A percentile compares a stretch with the other conserved stretches of the same genome.
These are phyloP conservation scores for Hymenopus coronatus DNA, from an alignment of 2,888 invertebrate species.

Conservation along the genomic window DNA sequence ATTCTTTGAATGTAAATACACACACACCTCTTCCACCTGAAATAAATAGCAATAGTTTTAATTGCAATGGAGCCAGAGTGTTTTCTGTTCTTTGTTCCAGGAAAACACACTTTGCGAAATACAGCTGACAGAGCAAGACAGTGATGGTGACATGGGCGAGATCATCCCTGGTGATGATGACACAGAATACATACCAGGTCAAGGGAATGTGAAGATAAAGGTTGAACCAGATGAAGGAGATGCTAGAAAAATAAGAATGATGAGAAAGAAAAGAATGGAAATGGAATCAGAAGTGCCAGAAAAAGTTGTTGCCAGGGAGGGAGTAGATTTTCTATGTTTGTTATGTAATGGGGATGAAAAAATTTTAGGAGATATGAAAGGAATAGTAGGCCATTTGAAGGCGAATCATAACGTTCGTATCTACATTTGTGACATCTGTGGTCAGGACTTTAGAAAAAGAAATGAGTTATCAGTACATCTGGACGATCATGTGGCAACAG, in stretches of 20 bases:
- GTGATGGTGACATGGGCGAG: constrained; percentile 28
- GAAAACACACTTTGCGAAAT: constrained; percentile 25
- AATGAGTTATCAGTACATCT: constrained; percentile 62
- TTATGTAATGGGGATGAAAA: constrained; percentile 50
- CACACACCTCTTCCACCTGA: too few relatives aligned
- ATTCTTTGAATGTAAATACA: too few relatives aligned
- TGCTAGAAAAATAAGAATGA: constrained; percentile 32
- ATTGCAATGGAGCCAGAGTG: too few relatives aligned
- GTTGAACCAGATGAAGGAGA: constrained; percentile 42
- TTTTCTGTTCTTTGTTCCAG: constrained; percentile 13
- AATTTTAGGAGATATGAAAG: constrained; percentile 54
- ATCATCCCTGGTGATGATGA: constrained; percentile 40
- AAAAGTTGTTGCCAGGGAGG: constrained; percentile 37
- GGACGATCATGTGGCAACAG: constrained; percentile 59
- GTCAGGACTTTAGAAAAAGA: constrained; percentile 60
- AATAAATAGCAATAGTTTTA: too few relatives aligned
- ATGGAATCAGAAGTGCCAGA: constrained; percentile 41
- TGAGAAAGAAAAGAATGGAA: constrained; percentile 31
- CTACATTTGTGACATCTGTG: constrained; percentile 71
- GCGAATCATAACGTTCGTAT: constrained; percentile 58
- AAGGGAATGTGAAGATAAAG: constrained; percentile 28
- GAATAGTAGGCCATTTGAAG: constrained; percentile 62
- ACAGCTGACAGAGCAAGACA: constrained; percentile 28
- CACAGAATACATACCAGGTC: constrained; percentile 20
- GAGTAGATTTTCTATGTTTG: constrained; percentile 38